Base-by-base conservation (phyloP, 1,140 invertebrate genomes). In the Anthonomus grandis region DNA sequence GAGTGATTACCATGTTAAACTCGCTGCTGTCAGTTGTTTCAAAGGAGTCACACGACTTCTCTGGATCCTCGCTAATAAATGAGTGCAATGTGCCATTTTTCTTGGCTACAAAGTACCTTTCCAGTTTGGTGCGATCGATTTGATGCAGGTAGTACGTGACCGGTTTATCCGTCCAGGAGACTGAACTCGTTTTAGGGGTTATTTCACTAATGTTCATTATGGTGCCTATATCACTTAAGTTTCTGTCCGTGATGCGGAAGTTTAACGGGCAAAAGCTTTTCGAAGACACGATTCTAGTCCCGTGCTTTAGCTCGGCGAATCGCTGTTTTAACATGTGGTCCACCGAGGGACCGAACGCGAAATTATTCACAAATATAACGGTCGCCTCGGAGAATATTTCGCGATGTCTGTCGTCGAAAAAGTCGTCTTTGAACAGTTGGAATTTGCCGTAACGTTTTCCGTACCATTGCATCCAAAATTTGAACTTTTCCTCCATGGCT, bases 391-490 rank as follows among this genome's bases (percentile, higher is more conserved):
- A n/a, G 19, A 58, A 58, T 18, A 25, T 45, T 10, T 58, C 47
- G 34, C 56, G 38, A 27, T 51, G 34, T 22, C 15, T 34, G 18
- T 58, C 56, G 18, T 58, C 47, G 34, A 58, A 58, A 37, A 58
- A 58, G 17, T 58, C 56, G n/a, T 48, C 56, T 25, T 46, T 58
- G 13, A 42, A 17, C 8, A 58, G 48, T 34, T 58, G 38, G 17
- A 51, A 58, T 5, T 12, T 10, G 4, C 56, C 56, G 36, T 27
- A 49, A n/a, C 22, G 13, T 27, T 58, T 58, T 1, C 56, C 56
- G 39, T 58, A 58, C 56, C 56, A 58, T 27, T 52, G 56, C 56
- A 58, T 51, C 56, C 56, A 58, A 41, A 58, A 58, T 9, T 44
- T 58, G 15, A 58, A 58, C 17, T 58, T 50, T 4, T 23, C 31